Conservation (phyloP, 35 echinoderm and acorn worm genomes). For the Strongylocentrotus purpuratus region DNA sequence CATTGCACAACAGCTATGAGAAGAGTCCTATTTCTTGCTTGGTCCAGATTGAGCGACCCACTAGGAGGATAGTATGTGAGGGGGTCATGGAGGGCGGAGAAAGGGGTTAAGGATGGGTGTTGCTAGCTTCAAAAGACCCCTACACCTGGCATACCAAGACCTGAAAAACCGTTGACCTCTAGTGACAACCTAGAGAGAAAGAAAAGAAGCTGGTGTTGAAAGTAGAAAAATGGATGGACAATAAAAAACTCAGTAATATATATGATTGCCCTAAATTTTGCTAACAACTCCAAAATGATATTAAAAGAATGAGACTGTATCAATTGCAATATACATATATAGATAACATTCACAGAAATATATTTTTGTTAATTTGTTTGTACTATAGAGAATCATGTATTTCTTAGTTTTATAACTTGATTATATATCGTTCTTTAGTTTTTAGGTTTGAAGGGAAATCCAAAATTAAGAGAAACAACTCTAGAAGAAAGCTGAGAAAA, state of each 20-base stretch:
- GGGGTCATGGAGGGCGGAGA: neutral
- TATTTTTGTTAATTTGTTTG: too few species aligned
- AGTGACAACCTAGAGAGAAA: constrained; percentile 5
- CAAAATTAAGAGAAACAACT: too few species aligned
- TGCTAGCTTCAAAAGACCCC: constrained; percentile 3
- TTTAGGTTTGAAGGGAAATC: too few species aligned
- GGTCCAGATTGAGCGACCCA: neutral
- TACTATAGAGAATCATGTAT: too few species aligned
- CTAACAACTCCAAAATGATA: too few species aligned
- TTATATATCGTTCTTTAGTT: too few species aligned
- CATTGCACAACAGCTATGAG: neutral
- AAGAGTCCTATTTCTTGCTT: neutral
- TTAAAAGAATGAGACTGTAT: too few species aligned
- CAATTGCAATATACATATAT: too few species aligned
- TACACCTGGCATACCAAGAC: constrained; percentile 47
- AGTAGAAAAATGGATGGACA: neutral
- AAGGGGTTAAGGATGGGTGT: neutral
- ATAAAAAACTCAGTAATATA: neutral
- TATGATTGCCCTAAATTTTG: too few species aligned
- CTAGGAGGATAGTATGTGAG: neutral
- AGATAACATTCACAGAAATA: too few species aligned
- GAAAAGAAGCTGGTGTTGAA: neutral
- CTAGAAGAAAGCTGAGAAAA: too few species aligned
- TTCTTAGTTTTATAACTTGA: too few species aligned
- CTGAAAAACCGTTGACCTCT: constrained; percentile 45